Evolutionary conservation across 2,888 invertebrate species (phyloP), one percentile per base, ranked within the genome.

Genomic region (Pocota personata): DNA sequence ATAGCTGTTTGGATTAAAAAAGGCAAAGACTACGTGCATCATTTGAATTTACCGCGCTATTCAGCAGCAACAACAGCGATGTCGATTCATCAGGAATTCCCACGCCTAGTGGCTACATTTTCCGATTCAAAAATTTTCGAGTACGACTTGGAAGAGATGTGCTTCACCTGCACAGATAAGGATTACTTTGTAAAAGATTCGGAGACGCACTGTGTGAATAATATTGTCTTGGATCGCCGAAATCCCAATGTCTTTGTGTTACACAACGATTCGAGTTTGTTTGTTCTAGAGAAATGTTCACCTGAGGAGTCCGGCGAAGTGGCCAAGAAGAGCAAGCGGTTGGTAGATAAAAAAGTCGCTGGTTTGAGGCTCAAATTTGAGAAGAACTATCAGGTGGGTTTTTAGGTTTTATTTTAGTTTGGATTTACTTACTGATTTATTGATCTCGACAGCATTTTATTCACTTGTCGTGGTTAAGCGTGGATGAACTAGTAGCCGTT

Each of bases 41-140:
- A 94, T 71, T 94, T 95, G 79, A 94, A 94, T 64, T 92, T 98
- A 88, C 98, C 98, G 0, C 94, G 93, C 32, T 96, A 96, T 90
- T 92, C 93, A 10, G 95, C 94, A 82, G 94, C 95, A 40, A 95
- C 96, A 0, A 96, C 96, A 0, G 96, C 97, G 0, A 89, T 98
- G 87, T 94, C 95, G 0, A 93, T 97, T 50, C 95, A 96, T 89
- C 93, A 94, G 16, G 91, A 91, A 7, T 92, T 92, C 1, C 93
- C 94, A 4, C 93, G 93, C 50, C 91, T 98, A 6, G 94, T 97
- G 35, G 93, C 96, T 8, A 95, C 94, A 2, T 97, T 97, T 92
- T 94, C 96, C 0, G 96, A 98, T 93, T 96, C 96, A 89, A 96
- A 95, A 95, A 93, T 97, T 79, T 92, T 96, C 46, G 97, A 98